phyloP scores from a whole-genome alignment of 2,113 vertebrate genomes.

The Siphamia tubifer region DNA sequence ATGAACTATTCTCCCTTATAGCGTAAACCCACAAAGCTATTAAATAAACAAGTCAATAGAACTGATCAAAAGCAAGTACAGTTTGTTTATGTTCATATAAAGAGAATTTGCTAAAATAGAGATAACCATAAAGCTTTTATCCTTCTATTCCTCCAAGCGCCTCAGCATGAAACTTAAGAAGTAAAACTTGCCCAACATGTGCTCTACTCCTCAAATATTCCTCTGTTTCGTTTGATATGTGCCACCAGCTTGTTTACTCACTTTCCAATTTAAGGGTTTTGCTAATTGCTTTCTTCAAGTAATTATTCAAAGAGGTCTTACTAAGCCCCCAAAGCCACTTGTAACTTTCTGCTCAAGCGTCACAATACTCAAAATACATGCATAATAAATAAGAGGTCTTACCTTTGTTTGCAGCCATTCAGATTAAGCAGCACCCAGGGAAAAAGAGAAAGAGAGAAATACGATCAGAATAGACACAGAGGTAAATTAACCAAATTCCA shows the following conservation, averaged over 20 bases:
- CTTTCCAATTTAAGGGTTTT: slow-evolving; percentile 47
- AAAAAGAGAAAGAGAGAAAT: slow-evolving; percentile 16
- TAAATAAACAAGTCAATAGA: not conserved
- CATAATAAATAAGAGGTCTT: slow-evolving; percentile 53
- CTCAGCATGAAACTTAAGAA: not conserved
- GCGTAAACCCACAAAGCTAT: no score
- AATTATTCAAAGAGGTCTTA: slow-evolving; percentile 58
- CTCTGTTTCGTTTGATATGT: slow-evolving; percentile 20
- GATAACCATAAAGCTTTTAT: not conserved
- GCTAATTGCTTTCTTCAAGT: slow-evolving; percentile 65
- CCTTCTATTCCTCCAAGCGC: not conserved
- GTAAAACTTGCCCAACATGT: not conserved
- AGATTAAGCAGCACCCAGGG: slow-evolving; percentile 25
- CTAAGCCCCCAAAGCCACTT: slow-evolving; percentile 40
- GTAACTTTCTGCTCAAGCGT: slow-evolving; percentile 26
- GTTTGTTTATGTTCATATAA: not conserved
- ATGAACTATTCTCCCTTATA: not conserved
- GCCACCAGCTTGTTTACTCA: slow-evolving; percentile 50
- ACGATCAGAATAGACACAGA: slow-evolving; percentile 33
- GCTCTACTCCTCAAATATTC: not conserved
- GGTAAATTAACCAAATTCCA: slow-evolving; percentile 8
- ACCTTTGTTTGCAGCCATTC: slow-evolving; percentile 65
- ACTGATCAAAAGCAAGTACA: not conserved
- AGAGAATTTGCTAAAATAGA: not conserved
- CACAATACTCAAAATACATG: slow-evolving; percentile 44